A percentile compares a stretch with the other conserved stretches of the same genome.
These are phyloP conservation scores for Nasonovia ribisnigri DNA, from an alignment of 2,888 invertebrate genomes.

Conservation along the genomic window DNA sequence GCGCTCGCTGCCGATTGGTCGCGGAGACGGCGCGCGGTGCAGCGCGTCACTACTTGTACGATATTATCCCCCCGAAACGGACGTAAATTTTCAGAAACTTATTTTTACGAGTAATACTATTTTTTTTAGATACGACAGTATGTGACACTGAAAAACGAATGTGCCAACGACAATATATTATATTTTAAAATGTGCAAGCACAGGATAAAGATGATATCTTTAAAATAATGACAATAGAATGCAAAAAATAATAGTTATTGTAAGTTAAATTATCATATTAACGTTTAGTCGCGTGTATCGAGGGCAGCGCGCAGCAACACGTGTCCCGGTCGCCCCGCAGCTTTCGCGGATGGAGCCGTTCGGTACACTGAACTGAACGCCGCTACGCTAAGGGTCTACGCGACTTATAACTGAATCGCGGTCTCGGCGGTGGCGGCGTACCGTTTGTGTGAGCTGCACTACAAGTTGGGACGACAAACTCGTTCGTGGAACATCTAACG, in stretches of 20 bases:
- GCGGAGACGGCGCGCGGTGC: conserved; percentile 13
- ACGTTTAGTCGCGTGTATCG: neutral
- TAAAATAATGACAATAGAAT: neutral
- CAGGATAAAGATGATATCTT: neutral
- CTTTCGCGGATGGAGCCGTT: conserved; percentile 37
- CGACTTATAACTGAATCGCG: conserved; percentile 44
- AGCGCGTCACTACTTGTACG: neutral
- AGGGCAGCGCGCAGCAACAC: neutral
- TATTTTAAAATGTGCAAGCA: neutral
- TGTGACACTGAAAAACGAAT: neutral
- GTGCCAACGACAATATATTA: neutral
- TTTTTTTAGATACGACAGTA: neutral
- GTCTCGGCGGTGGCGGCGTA: neutral
- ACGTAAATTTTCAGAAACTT: neutral
- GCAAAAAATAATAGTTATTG: neutral
- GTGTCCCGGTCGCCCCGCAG: conserved; percentile 31
- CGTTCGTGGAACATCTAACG: neutral
- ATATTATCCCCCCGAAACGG: neutral
- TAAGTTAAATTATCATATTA: neutral
- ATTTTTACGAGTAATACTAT: neutral
- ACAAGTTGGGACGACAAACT: neutral
- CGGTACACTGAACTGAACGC: conserved; percentile 51
- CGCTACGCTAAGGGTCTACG: neutral
- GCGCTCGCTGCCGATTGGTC: neutral
- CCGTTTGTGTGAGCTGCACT: neutral